These are phyloP conservation scores for Branchinecta sandiegonensis DNA, from an alignment of 2,888 invertebrate genomes.

Conservation along the genomic window DNA sequence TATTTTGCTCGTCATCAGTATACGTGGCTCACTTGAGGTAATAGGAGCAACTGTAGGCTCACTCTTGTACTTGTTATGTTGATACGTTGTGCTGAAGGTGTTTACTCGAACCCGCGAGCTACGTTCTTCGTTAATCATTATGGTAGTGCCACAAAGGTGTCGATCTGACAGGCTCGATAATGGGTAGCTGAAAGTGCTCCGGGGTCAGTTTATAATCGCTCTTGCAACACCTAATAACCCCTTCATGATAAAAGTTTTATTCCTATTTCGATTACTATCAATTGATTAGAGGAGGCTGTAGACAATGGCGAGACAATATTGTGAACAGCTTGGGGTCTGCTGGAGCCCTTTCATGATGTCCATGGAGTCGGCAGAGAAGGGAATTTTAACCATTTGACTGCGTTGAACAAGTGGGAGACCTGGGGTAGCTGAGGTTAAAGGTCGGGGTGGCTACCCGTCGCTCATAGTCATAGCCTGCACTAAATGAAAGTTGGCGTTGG, in stretches of 20 bases:
- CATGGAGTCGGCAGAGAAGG: too few relatives aligned
- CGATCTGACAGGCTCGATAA: conserved; percentile 12
- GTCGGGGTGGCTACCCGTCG: too few relatives aligned
- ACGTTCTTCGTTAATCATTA: conserved; percentile 10
- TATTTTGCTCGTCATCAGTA: too few relatives aligned
- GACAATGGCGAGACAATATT: conserved; percentile 14
- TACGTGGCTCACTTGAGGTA: too few relatives aligned
- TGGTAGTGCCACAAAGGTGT: background rate
- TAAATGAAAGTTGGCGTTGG: too few relatives aligned
- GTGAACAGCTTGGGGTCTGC: background rate
- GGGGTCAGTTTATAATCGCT: conserved; percentile 12
- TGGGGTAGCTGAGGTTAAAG: too few relatives aligned
- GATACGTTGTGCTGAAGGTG: too few relatives aligned
- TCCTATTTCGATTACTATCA: conserved; percentile 7
- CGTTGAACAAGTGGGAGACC: too few relatives aligned
- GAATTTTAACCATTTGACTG: too few relatives aligned
- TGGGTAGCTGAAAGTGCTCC: background rate
- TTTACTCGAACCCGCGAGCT: background rate
- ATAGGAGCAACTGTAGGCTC: too few relatives aligned
- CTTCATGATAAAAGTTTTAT: background rate
- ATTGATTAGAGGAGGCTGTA: conserved; percentile 10
- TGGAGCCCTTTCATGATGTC: background rate
- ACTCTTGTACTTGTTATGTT: too few relatives aligned
- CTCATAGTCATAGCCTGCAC: too few relatives aligned
- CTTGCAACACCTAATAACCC: conserved; percentile 7